phyloP scores from a whole-genome alignment of 2,888 invertebrate species.

The Mythimna vitellina region DNA sequence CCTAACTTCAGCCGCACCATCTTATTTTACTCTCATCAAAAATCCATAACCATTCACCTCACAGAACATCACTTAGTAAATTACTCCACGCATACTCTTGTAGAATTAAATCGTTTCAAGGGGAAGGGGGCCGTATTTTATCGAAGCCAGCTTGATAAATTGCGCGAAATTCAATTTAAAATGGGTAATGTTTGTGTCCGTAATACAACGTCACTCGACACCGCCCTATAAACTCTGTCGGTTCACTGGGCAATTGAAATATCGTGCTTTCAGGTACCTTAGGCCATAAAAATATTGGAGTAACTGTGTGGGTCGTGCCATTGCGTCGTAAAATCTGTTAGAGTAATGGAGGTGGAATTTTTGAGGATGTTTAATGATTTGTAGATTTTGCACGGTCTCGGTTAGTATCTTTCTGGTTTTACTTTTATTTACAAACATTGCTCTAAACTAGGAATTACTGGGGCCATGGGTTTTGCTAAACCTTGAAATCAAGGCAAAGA shows the following conservation, averaged over 20 bases:
- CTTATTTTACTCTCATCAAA: conserved; percentile 15
- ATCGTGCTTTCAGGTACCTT: conserved; percentile 79
- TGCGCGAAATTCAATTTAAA: conserved; percentile 89
- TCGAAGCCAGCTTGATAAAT: conserved; percentile 84
- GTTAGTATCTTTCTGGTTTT: neutral
- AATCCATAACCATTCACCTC: conserved; percentile 40
- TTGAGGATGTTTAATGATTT: conserved; percentile 34
- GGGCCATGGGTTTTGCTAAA: no score
- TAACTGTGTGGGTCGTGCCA: conserved; percentile 30
- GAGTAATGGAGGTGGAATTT: conserved; percentile 30
- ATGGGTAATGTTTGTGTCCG: conserved; percentile 89
- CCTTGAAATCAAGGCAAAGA: no score
- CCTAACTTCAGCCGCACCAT: neutral
- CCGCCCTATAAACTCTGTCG: conserved; percentile 84
- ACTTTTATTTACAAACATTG: no score
- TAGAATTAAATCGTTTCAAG: conserved; percentile 81
- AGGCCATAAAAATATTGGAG: conserved; percentile 79
- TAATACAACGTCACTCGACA: conserved; percentile 86
- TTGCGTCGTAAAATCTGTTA: conserved; percentile 46
- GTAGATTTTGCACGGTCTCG: neutral
- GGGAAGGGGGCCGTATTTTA: conserved; percentile 80
- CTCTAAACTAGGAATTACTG: no score
- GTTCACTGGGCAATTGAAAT: conserved; percentile 86
- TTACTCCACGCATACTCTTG: conserved; percentile 75
- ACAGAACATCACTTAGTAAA: conserved; percentile 76